phyloP scores from a whole-genome alignment of 2,888 invertebrate genomes.

The Latheticus oryzae region DNA sequence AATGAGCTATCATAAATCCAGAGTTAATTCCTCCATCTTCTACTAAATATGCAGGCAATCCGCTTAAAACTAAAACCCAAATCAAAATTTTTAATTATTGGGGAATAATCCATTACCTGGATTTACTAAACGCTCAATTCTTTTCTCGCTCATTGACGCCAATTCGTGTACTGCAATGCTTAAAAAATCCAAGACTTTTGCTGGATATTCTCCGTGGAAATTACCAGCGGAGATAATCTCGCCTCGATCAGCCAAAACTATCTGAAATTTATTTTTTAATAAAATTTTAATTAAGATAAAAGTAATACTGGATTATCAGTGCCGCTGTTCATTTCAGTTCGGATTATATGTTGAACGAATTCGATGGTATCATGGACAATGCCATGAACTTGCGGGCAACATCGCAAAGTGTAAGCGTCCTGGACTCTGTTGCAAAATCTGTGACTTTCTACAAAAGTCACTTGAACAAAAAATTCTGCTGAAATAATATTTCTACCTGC shows the following conservation, averaged over 20 bases:
- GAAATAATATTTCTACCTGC: conserved; percentile 70
- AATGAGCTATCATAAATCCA: conserved; percentile 77
- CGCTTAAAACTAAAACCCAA: conserved; percentile 65
- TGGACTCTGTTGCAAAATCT: conserved; percentile 74
- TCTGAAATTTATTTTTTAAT: conserved; percentile 51
- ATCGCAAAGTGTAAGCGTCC: conserved; percentile 75
- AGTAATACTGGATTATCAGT: conserved; percentile 73
- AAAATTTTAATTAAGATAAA: not conserved
- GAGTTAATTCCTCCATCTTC: conserved; percentile 76
- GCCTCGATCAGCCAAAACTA: conserved; percentile 69
- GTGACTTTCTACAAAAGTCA: conserved; percentile 70
- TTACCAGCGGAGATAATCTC: conserved; percentile 77
- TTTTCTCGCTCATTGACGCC: conserved; percentile 74
- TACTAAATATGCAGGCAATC: conserved; percentile 74
- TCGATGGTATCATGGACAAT: conserved; percentile 74
- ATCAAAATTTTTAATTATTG: not conserved
- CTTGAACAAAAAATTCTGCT: not conserved
- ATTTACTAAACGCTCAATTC: conserved; percentile 74
- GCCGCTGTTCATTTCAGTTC: conserved; percentile 75
- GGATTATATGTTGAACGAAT: conserved; percentile 71
- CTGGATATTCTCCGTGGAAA: conserved; percentile 78
- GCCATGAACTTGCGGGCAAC: conserved; percentile 76
- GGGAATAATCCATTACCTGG: conserved; percentile 62
- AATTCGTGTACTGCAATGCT: conserved; percentile 75
- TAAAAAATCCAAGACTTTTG: conserved; percentile 74